Conservation (phyloP, 2,888 invertebrate species). For the Phragmatobia fuliginosa region DNA sequence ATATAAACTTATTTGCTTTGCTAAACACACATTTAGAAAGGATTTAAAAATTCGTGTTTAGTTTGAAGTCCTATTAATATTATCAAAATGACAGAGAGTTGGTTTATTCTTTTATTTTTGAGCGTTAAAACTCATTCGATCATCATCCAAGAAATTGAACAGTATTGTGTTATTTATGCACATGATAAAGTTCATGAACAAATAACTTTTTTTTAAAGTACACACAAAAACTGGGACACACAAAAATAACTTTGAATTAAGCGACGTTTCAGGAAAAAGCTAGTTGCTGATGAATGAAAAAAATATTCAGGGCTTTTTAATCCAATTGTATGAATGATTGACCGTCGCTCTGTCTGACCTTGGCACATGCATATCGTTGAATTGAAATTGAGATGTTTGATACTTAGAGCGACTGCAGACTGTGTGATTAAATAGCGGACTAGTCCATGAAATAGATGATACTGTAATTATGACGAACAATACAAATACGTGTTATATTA, state of each 20-base stretch:
- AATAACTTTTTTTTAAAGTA: too few species aligned
- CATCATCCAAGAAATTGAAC: not conserved
- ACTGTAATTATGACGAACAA: not conserved
- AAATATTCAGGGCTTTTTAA: not conserved
- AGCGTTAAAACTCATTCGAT: not conserved
- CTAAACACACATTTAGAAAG: too few species aligned
- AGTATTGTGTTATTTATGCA: not conserved
- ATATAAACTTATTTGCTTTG: too few species aligned
- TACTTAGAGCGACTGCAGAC: not conserved
- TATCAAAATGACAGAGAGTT: not conserved
- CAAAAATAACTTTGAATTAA: not conserved
- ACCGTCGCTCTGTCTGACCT: not conserved
- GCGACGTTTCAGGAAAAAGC: not conserved
- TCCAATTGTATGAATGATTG: not conserved
- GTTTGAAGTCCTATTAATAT: not conserved
- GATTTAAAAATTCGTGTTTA: not conserved
- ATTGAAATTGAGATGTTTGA: constrained; percentile 1
- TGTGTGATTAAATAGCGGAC: not conserved
- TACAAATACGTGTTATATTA: not conserved
- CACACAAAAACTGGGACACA: not conserved
- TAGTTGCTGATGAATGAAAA: not conserved
- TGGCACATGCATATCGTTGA: not conserved
- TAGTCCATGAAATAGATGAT: not conserved
- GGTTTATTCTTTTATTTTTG: not conserved
- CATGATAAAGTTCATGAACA: too few species aligned